Conservation (phyloP, 53 echinoderm and acorn worm species). For the Henricia sp. region DNA sequence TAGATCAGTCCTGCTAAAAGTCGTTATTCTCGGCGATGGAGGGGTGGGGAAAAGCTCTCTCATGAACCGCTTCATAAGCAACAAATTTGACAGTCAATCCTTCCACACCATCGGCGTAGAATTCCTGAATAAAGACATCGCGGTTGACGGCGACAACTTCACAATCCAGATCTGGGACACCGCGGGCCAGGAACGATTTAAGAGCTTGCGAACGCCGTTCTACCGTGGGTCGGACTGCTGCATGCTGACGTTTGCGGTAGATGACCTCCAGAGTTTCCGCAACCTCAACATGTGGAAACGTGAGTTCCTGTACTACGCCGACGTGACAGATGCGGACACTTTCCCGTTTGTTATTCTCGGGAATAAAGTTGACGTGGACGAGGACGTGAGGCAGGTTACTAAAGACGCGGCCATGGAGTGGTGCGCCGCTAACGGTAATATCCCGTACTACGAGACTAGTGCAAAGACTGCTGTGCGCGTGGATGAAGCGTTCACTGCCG, state of each 20-base stretch:
- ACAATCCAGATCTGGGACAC: slow-evolving; percentile 99
- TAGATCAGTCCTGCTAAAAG: slow-evolving; percentile 86
- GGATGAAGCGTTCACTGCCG: slow-evolving; percentile 82
- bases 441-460: slow-evolving; percentile 96
- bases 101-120: slow-evolving; percentile 98
- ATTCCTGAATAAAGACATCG: slow-evolving; percentile 97
- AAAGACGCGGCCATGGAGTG: slow-evolving; percentile 80
- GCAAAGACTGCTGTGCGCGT: slow-evolving; percentile 96
- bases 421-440: slow-evolving; percentile 83
- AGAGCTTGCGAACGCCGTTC: slow-evolving; percentile 96
- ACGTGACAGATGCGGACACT: slow-evolving; percentile 79
- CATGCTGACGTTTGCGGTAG: slow-evolving; percentile 89
- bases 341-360: slow-evolving; percentile 97
- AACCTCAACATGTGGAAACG: slow-evolving; percentile 98
- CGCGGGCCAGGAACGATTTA: slow-evolving; percentile 97
- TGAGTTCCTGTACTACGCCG: slow-evolving; percentile 97
- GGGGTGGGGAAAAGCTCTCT: slow-evolving; percentile 98
- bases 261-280: slow-evolving; percentile 94
- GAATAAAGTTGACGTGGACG: slow-evolving; percentile 91
- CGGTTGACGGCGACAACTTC: slow-evolving; percentile 80
- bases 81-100: slow-evolving; percentile 97
- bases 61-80: slow-evolving; percentile 98
- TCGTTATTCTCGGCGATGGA: slow-evolving; percentile 97
- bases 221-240: slow-evolving; percentile 99
- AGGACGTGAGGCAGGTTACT: slow-evolving; percentile 76